phyloP scores from a whole-genome alignment of 2,797 vertebrate species.

The Argya squamiceps region DNA sequence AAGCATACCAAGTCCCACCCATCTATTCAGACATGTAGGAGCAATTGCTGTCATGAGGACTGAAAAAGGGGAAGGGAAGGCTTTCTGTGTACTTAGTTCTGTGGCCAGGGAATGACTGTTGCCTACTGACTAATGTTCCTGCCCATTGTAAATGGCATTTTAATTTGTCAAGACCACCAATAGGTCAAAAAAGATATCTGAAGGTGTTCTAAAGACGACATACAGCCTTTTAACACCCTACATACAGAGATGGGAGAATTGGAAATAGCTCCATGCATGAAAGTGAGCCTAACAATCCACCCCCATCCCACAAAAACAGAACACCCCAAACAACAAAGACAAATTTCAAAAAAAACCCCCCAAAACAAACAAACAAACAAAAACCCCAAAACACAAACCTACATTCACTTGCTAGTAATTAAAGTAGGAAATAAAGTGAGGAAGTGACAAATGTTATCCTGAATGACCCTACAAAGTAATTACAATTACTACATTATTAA shows the following conservation, averaged over 20 bases:
- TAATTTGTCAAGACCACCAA: slow-evolving; percentile 54
- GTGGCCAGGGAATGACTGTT: background rate
- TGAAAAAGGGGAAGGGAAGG: background rate
- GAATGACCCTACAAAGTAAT: background rate
- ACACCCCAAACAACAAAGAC: background rate
- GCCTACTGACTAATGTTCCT: slow-evolving; percentile 44
- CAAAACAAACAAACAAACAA: too few relatives aligned
- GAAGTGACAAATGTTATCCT: background rate
- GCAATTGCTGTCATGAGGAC: background rate
- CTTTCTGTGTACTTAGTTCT: background rate
- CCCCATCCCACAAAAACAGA: fast-evolving
- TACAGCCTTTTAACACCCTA: background rate
- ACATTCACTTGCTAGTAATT: background rate
- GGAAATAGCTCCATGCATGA: background rate
- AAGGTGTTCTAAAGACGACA: slow-evolving; percentile 39
- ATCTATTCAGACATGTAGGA: background rate
- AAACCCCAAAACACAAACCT: background rate
- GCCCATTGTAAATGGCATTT: slow-evolving; percentile 46
- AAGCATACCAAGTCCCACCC: background rate
- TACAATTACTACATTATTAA: background rate
- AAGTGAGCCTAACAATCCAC: background rate
- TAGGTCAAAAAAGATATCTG: slow-evolving; percentile 64
- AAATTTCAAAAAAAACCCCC: too few relatives aligned
- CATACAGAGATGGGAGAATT: background rate
- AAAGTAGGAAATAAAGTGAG: background rate